Percentiles rank a stretch among this genome's conserved stretches.
phyloP scores from a whole-genome alignment of 2,797 vertebrate genomes.

The Scolopax rusticola region DNA sequence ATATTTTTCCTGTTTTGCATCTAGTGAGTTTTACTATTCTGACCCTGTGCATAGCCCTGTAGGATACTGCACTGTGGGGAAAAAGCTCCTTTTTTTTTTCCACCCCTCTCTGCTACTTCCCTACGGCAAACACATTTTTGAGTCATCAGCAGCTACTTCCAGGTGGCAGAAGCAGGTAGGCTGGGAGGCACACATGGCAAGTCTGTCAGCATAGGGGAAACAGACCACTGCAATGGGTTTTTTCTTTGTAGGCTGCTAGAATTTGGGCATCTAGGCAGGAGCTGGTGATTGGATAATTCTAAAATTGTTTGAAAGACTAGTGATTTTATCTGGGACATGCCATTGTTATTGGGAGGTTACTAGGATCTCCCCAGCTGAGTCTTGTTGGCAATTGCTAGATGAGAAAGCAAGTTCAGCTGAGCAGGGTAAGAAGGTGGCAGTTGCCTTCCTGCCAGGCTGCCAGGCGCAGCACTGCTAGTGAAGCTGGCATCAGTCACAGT shows the following conservation, averaged over 20 bases:
- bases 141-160: neutral
- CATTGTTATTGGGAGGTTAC: neutral
- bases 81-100: neutral
- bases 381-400: neutral
- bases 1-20: neutral
- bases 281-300: neutral
- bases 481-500: neutral
- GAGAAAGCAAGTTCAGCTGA: neutral
- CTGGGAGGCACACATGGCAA: neutral
- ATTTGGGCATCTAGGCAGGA: neutral
- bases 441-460: neutral
- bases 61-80: neutral
- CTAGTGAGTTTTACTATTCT: neutral
- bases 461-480: neutral
- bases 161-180: neutral
- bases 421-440: neutral
- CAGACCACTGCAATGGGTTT: fast-evolving
- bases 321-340: neutral
- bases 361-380: neutral
- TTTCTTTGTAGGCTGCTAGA: neutral
- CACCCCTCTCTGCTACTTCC: neutral
- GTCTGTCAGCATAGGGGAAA: neutral
- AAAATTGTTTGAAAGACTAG: neutral
- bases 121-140: neutral
- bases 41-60: neutral